phyloP scores from a whole-genome alignment of 1,140 invertebrate genomes.

The Drosophila pruinosa region DNA sequence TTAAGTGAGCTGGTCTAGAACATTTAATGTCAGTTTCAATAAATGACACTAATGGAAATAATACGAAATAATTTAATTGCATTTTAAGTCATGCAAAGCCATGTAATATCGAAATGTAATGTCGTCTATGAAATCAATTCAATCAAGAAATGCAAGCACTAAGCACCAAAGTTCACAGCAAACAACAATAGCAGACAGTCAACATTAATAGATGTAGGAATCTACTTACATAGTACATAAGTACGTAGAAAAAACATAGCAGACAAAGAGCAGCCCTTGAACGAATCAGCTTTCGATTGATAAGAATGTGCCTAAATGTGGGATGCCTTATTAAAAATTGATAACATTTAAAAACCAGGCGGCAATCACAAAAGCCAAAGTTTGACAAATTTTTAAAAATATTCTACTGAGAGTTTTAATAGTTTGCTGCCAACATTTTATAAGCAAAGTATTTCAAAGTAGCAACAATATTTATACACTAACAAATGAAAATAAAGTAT shows the following conservation, averaged over 20 bases:
- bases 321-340: slow-evolving; percentile 33
- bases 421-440: too few species aligned
- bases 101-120: too few species aligned
- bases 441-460: too few species aligned
- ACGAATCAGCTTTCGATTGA: slow-evolving; percentile 23
- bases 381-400: neutral
- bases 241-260: neutral
- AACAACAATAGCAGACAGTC: slow-evolving; percentile 41
- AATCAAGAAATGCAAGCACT: slow-evolving; percentile 43
- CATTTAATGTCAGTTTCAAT: neutral
- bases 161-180: slow-evolving; percentile 13
- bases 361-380: neutral
- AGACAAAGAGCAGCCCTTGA: slow-evolving; percentile 2
- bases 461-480: too few species aligned
- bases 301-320: neutral
- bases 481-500: too few species aligned
- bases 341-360: slow-evolving; percentile 15
- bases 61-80: slow-evolving; percentile 37
- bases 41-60: neutral
- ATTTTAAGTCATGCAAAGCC: slow-evolving; percentile 41
- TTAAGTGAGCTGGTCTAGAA: neutral
- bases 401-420: too few species aligned
- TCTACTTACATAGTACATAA: neutral
- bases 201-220: neutral
- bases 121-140: slow-evolving; percentile 28